Base-by-base conservation (phyloP, 2,113 vertebrate species). In the Tamias sibiricus region DNA sequence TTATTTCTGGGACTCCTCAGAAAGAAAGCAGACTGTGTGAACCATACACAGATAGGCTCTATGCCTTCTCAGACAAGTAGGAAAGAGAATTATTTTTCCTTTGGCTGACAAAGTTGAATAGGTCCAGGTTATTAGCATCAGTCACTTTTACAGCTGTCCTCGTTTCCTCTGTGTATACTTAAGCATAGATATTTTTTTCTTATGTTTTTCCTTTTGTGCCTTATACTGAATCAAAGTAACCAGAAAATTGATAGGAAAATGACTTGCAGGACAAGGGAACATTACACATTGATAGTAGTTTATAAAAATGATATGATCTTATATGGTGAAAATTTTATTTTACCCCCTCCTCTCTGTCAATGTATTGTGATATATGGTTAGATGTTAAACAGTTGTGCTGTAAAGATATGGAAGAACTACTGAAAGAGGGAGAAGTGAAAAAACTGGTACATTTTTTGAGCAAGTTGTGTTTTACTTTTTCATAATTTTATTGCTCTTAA, bases 401-500 rank as follows among this genome's bases (percentile, higher is more conserved):
- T 94, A 52, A 47, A 47, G 7, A 49, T 28, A 82, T 76, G 16
- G 89, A 76, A 16, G 7, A 80, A 85, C 87, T 69, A 47, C 0
- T 49, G 7, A 84, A 80, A 47, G 28, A 64, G 2, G 17, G 6
- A 59, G 62, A 89, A 37, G 3, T 84, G 1, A 8, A 54, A 54
- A 93, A 93, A 84, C 1, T 28, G 10, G n/a, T 87, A 44, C 59
- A 95, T 54, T 92, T 16, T 91, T 95, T 68, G 28, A 82, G 95
- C 59, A 98, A 95, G 77, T 80, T 86, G 90, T 87, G 87, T 94
- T 98, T 97, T 32, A 8, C 13, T 54, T 77, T 71, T 96, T 98
- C 95, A 97, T n/a, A 97, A 98, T 97, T 98, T 98, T 97, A 96
- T 98, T 98, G 98, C 87, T 96, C 91, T 98, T 99, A 98, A 98